Percentiles rank a stretch among this genome's conserved stretches.
These are phyloP conservation scores for Leucania comma DNA, from an alignment of 2,888 invertebrate species.

Conservation along the genomic window DNA sequence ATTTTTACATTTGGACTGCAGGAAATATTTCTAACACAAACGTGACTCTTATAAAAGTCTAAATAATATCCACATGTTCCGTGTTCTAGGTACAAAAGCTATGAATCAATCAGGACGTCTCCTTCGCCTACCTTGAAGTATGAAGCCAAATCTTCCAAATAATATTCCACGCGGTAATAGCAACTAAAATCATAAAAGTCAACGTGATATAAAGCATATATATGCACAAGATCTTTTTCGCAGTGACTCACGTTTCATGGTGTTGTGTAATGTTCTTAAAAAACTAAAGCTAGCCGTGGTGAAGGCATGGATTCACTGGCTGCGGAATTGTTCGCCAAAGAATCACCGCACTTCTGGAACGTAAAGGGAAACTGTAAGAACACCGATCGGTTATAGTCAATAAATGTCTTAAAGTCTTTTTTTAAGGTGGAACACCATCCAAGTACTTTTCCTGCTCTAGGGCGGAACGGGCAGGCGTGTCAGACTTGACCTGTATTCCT, in stretches of 20 bases:
- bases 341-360: too few relatives aligned
- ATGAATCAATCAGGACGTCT: conserved; percentile 49
- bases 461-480: too few relatives aligned
- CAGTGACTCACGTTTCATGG: conserved; percentile 47
- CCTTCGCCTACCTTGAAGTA: conserved; percentile 33
- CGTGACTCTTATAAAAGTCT: conserved; percentile 16
- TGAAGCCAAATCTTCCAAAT: conserved; percentile 47
- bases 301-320: not conserved
- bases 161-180: conserved; percentile 46
- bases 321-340: too few relatives aligned
- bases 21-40: conserved; percentile 3
- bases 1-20: not conserved
- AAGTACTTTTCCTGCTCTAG: too few relatives aligned
- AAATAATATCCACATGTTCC: conserved; percentile 25
- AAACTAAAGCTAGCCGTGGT: conserved; percentile 12
- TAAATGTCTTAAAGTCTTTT: too few relatives aligned
- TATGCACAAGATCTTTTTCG: conserved; percentile 39
- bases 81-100: conserved; percentile 14
- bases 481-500: too few relatives aligned
- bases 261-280: conserved; percentile 27
- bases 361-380: too few relatives aligned
- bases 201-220: conserved; percentile 60
- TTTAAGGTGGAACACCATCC: too few relatives aligned
- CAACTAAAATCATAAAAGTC: conserved; percentile 60
- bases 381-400: too few relatives aligned